Evolutionary conservation across 1,140 invertebrate species (phyloP).

Genomic region (Apis cerana): DNA sequence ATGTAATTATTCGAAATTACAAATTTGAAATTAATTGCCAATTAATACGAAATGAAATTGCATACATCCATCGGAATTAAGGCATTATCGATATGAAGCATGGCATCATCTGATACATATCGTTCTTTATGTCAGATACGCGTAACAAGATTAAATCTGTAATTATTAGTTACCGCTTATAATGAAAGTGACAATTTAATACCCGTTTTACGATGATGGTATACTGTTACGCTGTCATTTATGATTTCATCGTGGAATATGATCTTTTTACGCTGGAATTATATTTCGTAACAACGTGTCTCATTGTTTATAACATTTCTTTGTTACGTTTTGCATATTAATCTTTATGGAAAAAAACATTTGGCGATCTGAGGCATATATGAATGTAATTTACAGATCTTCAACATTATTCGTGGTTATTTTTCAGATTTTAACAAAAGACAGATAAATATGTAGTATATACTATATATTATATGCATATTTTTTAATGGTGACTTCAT

Average conservation of each 20-base stretch:
- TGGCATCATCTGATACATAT: background rate
- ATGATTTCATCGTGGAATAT: background rate
- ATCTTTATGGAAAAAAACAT: too few relatives aligned
- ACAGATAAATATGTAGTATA: too few relatives aligned
- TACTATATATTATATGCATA: background rate
- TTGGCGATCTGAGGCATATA: too few relatives aligned
- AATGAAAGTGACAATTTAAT: background rate
- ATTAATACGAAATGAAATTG: background rate
- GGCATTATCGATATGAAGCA: background rate
- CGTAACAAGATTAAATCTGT: background rate
- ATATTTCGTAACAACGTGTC: background rate
- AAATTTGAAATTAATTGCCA: constrained; percentile 8
- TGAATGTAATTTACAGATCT: too few relatives aligned
- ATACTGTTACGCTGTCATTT: background rate
- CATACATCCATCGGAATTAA: background rate
- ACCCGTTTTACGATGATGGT: background rate
- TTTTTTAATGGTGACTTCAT: constrained; percentile 15
- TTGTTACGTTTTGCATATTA: too few relatives aligned
- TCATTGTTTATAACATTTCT: too few relatives aligned
- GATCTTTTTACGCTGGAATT: background rate
- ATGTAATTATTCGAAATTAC: background rate
- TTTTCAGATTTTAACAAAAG: background rate
- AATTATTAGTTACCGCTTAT: background rate
- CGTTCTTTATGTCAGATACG: background rate
- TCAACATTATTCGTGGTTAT: background rate